phyloP scores from a whole-genome alignment of 1,140 invertebrate species.

The Drosophila erecta region DNA sequence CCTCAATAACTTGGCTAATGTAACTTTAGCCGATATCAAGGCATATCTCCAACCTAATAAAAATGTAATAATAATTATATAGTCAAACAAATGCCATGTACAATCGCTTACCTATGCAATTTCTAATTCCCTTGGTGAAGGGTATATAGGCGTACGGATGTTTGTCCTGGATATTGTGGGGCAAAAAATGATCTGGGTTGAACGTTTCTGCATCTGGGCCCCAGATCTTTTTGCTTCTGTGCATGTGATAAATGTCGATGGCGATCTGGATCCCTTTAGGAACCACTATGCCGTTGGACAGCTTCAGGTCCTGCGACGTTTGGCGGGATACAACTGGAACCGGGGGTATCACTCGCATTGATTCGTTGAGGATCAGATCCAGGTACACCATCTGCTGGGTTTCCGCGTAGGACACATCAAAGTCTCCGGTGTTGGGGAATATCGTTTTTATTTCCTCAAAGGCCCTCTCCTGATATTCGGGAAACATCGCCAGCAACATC shows the following conservation, averaged over 20 bases:
- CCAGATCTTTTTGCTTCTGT: constrained; percentile 69
- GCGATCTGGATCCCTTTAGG: constrained; percentile 61
- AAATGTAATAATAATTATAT: background rate
- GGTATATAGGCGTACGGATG: constrained; percentile 77
- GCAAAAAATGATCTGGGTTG: constrained; percentile 78
- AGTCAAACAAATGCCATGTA: no score
- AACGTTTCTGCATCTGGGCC: constrained; percentile 70
- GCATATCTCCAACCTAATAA: constrained; percentile 75
- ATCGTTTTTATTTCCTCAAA: constrained; percentile 87
- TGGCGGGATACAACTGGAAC: constrained; percentile 74
- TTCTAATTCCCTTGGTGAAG: constrained; percentile 75
- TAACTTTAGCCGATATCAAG: constrained; percentile 68
- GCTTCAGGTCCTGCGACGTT: constrained; percentile 56
- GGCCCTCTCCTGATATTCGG: constrained; percentile 86
- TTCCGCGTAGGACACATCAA: constrained; percentile 86
- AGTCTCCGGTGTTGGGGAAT: constrained; percentile 85
- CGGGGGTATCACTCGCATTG: constrained; percentile 85
- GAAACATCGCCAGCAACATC: constrained; percentile 77
- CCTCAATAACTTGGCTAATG: constrained; percentile 68
- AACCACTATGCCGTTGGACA: constrained; percentile 57
- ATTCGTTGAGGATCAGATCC: constrained; percentile 88
- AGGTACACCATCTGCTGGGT: constrained; percentile 88
- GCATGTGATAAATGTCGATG: constrained; percentile 65
- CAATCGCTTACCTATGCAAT: constrained; percentile 70
- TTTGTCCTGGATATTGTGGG: constrained; percentile 54